Conservation (phyloP, 2,888 invertebrate species). For the Cheilosia vulpina region DNA sequence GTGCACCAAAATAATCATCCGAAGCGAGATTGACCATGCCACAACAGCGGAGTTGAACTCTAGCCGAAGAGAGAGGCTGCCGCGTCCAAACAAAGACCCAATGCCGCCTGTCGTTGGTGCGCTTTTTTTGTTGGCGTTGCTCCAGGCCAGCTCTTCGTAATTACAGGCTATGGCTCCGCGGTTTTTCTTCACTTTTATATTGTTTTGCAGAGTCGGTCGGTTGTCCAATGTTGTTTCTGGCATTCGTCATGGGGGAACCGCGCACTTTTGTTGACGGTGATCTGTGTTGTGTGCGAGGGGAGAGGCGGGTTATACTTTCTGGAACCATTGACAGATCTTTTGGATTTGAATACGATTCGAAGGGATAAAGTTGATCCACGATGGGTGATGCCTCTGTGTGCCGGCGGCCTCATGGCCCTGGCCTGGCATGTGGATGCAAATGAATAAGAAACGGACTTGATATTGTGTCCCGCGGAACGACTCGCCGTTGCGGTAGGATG, state of each 20-base stretch:
- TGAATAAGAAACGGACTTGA: conserved; percentile 40
- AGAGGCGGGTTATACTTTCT: conserved; percentile 28
- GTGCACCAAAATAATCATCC: conserved; percentile 36
- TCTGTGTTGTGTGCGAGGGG: conserved; percentile 30
- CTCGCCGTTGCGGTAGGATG: conserved; percentile 18
- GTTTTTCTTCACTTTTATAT: conserved; percentile 49
- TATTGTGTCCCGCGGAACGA: conserved; percentile 54
- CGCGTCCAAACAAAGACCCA: conserved; percentile 66
- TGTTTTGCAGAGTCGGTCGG: conserved; percentile 58
- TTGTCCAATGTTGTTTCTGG: conserved; percentile 65
- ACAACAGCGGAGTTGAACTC: conserved; percentile 62
- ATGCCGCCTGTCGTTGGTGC: conserved; percentile 50
- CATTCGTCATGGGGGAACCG: conserved; percentile 69
- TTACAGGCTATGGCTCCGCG: conserved; percentile 63
- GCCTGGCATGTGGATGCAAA: conserved; percentile 8
- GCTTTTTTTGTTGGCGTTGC: conserved; percentile 39
- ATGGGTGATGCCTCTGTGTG: conserved; percentile 38
- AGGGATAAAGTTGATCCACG: conserved; percentile 53
- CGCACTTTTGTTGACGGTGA: conserved; percentile 62
- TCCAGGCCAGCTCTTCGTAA: conserved; percentile 60
- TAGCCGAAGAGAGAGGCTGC: conserved; percentile 51
- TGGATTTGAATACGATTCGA: conserved; percentile 59
- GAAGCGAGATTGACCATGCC: conserved; percentile 67
- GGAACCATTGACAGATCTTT: conserved; percentile 71
- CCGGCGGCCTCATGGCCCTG: not conserved